A percentile compares a stretch with the other conserved stretches of the same genome.
Evolutionary conservation across 1,140 invertebrate species (phyloP).

Genomic region (Megathymus violae): DNA sequence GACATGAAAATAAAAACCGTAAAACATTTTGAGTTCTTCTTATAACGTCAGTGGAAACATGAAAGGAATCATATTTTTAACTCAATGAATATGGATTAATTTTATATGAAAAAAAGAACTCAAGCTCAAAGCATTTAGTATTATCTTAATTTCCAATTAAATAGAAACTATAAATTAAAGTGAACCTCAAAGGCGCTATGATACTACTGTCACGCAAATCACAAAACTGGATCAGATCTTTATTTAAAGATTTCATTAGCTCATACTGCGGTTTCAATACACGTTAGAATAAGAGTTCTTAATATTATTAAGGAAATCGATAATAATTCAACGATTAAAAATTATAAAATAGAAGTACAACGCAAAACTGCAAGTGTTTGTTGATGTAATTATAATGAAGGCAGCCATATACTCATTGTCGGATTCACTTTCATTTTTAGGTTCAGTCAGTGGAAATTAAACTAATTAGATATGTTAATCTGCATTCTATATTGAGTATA

Average conservation of each 20-base stretch:
- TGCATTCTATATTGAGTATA: no score
- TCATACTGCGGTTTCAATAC: no score
- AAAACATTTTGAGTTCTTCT: background rate
- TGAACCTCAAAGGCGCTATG: background rate
- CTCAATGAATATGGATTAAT: background rate
- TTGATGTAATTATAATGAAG: slow-evolving; percentile 35
- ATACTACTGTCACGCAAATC: no score
- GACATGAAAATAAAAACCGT: no score
- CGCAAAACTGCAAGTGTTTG: background rate
- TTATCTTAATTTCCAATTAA: no score
- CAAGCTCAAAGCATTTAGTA: no score
- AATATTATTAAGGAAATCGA: background rate
- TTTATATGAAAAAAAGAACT: background rate
- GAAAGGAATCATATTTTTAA: background rate
- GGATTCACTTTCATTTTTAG: slow-evolving; percentile 68
- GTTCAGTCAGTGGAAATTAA: slow-evolving; percentile 50
- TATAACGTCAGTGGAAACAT: background rate
- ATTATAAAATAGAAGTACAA: background rate
- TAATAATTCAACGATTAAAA: background rate
- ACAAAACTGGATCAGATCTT: no score
- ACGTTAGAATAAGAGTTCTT: no score
- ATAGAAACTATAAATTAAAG: no score
- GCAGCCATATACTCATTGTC: slow-evolving; percentile 50
- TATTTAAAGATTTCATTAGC: no score
- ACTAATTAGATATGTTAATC: no score